Evolutionary conservation across 1,140 invertebrate species (phyloP).

Genomic region (Macrobrachium rosenbergii): DNA sequence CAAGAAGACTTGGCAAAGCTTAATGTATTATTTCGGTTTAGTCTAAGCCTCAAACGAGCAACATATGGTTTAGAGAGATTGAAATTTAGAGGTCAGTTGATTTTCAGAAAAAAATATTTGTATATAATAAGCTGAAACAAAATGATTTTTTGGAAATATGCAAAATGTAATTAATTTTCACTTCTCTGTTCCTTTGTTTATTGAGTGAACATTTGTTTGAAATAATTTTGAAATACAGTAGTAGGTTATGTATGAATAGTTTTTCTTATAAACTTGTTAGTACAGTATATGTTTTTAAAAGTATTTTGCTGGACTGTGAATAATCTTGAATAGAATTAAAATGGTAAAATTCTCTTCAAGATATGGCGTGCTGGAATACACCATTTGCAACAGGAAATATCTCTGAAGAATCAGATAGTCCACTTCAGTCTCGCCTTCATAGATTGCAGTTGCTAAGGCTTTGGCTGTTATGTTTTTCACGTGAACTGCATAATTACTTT

Average conservation of each 20-base stretch:
- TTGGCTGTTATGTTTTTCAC: constrained; percentile 52
- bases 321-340: constrained; percentile 3
- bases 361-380: background rate
- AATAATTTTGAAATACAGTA: too few relatives aligned
- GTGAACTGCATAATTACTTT: constrained; percentile 49
- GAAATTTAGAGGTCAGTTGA: constrained; percentile 32
- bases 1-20: constrained; percentile 25
- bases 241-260: too few relatives aligned
- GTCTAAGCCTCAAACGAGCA: constrained; percentile 46
- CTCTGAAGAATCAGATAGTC: background rate
- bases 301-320: background rate
- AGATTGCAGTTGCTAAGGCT: constrained; percentile 45
- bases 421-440: constrained; percentile 42
- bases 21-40: constrained; percentile 43
- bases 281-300: background rate
- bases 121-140: background rate
- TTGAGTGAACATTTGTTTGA: too few relatives aligned
- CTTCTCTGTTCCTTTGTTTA: too few relatives aligned
- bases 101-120: background rate
- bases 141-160: background rate
- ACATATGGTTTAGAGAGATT: constrained; percentile 54
- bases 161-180: background rate
- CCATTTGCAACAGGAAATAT: background rate
- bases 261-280: too few relatives aligned
- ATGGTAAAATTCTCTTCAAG: background rate